These are phyloP conservation scores for Periophthalmus modestus DNA, from an alignment of 2,113 vertebrate species.

Conservation along the genomic window DNA sequence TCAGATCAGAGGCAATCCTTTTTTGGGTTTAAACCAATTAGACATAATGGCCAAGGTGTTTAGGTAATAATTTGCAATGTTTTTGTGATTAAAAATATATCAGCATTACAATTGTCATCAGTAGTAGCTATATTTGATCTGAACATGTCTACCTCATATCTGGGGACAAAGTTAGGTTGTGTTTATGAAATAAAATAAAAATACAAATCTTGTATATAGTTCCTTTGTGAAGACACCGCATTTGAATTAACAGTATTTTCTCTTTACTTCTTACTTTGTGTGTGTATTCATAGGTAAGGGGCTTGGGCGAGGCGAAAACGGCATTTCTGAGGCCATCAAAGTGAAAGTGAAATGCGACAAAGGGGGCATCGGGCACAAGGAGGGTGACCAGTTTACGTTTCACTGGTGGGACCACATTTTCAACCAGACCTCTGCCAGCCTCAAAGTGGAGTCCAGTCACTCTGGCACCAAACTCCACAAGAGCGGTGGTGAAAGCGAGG, in stretches of 20 bases:
- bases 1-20: no score
- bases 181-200: no score
- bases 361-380: constrained; percentile 88
- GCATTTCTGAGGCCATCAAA: constrained; percentile 86
- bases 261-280: background rate
- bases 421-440: constrained; percentile 85
- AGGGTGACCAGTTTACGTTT: constrained; percentile 88
- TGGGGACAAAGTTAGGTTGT: no score
- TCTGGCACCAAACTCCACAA: constrained; percentile 81
- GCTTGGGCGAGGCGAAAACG: constrained; percentile 83
- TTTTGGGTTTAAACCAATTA: no score
- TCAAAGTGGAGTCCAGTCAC: constrained; percentile 83
- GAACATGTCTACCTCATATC: no score
- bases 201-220: no score
- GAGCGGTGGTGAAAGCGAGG: constrained; percentile 33
- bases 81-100: no score
- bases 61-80: no score
- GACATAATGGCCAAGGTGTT: no score
- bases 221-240: no score
- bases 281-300: constrained; percentile 56
- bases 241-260: background rate
- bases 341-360: constrained; percentile 90
- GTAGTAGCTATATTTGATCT: no score
- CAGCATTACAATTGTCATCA: no score
- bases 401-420: constrained; percentile 98